phyloP scores from a whole-genome alignment of 2,797 vertebrate species.

The Ctenosaura bakeri region DNA sequence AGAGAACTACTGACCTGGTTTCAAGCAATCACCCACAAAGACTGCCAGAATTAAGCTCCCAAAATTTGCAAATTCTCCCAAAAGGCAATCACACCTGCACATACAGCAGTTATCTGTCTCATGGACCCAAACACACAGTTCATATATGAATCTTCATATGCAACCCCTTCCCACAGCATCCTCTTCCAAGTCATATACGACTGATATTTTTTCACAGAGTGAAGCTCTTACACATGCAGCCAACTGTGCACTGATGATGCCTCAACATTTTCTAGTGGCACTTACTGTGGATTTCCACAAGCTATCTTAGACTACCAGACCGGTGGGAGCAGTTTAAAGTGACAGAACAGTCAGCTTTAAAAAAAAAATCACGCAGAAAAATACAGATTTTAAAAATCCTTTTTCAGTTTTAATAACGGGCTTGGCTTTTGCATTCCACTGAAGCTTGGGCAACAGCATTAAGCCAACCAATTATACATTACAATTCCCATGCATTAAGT shows the following conservation, averaged over 20 bases:
- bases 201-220: constrained; percentile 23
- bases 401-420: constrained; percentile 22
- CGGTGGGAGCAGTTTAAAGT: constrained; percentile 67
- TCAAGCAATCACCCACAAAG: constrained; percentile 17
- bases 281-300: constrained; percentile 49
- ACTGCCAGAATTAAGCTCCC: constrained; percentile 14
- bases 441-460: constrained; percentile 9
- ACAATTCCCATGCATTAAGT: constrained; percentile 57
- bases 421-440: constrained; percentile 49
- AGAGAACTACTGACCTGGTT: constrained; percentile 13
- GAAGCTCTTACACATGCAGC: constrained; percentile 32
- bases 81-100: constrained; percentile 16
- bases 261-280: constrained; percentile 9
- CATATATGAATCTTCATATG: neutral
- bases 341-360: constrained; percentile 24
- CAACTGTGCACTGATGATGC: neutral
- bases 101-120: neutral
- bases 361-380: constrained; percentile 38
- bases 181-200: neutral
- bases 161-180: neutral
- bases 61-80: neutral
- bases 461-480: constrained; percentile 27
- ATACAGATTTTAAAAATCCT: constrained; percentile 58
- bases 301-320: constrained; percentile 53
- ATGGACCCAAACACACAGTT: neutral